Percentiles rank a stretch among this genome's conserved stretches.
These are phyloP conservation scores for Gnathonemus echidnorhynchus DNA, from an alignment of 2,113 vertebrate species.

Conservation along the genomic window DNA sequence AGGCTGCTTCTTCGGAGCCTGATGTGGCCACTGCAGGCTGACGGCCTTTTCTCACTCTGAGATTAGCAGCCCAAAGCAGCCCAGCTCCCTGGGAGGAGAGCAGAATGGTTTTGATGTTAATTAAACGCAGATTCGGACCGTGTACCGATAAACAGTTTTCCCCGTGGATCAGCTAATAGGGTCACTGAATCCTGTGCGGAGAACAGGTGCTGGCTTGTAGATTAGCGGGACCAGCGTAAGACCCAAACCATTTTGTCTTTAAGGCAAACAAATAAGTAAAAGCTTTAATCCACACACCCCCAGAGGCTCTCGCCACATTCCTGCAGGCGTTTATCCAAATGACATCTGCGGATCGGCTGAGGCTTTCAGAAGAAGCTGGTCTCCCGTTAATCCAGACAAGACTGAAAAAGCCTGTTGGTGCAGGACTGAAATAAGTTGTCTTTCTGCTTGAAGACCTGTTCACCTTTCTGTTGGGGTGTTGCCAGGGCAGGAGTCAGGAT, in stretches of 20 bases:
- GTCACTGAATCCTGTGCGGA: neutral
- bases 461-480: neutral
- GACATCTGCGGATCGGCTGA: neutral
- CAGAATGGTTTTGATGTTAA: conserved; percentile 10
- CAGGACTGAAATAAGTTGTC: neutral
- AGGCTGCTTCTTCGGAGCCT: neutral
- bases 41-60: neutral
- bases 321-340: neutral
- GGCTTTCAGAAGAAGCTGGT: neutral
- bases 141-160: neutral
- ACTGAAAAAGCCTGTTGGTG: neutral
- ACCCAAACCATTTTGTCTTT: neutral
- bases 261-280: conserved; percentile 14
- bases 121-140: neutral
- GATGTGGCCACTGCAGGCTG: neutral
- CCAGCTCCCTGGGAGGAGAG: neutral
- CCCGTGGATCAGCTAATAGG: neutral
- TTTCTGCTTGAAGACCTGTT: neutral
- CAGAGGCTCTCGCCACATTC: neutral
- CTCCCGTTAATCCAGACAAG: neutral
- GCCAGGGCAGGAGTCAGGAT: neutral
- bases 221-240: neutral
- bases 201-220: conserved; percentile 12
- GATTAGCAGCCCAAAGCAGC: neutral
- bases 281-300: neutral